phyloP scores from a whole-genome alignment of 2,888 invertebrate species.

The Endotricha flammealis region DNA sequence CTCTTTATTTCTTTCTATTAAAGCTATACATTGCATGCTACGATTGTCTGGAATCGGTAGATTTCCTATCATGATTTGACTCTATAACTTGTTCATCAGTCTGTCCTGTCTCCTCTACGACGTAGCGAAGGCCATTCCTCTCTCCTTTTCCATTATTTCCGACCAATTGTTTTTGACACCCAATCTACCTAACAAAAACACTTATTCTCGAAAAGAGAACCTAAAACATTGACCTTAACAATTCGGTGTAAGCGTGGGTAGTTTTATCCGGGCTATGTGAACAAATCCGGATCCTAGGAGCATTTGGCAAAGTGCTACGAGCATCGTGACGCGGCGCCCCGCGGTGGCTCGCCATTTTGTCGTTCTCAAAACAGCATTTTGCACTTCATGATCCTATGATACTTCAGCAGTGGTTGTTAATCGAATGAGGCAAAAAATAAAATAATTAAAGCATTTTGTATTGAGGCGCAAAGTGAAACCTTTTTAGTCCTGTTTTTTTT shows the following conservation, averaged over 20 bases:
- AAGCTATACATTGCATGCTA: too few relatives aligned
- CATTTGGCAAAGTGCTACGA: constrained; percentile 65
- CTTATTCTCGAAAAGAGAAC: not conserved
- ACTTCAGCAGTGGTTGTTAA: constrained; percentile 17
- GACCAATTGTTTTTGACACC: too few relatives aligned
- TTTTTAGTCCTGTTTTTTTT: too few relatives aligned
- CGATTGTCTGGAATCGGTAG: too few relatives aligned
- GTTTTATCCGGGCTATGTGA: constrained; percentile 46
- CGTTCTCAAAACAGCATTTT: constrained; percentile 59
- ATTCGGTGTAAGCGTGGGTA: constrained; percentile 33
- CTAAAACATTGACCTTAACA: not conserved
- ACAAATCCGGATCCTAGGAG: constrained; percentile 63
- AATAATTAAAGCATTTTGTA: not conserved
- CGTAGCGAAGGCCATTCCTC: too few relatives aligned
- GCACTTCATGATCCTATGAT: constrained; percentile 51
- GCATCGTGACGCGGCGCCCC: constrained; percentile 37
- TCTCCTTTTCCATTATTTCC: too few relatives aligned
- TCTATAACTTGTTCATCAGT: too few relatives aligned
- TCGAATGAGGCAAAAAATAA: constrained; percentile 12
- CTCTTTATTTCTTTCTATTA: too few relatives aligned
- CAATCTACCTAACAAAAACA: constrained; percentile 14
- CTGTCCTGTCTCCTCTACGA: too few relatives aligned
- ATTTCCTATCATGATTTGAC: too few relatives aligned
- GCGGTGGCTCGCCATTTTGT: constrained; percentile 50
- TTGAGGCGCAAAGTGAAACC: too few relatives aligned